phyloP scores from a whole-genome alignment of 2,797 vertebrate species.

The Falco naumanni region DNA sequence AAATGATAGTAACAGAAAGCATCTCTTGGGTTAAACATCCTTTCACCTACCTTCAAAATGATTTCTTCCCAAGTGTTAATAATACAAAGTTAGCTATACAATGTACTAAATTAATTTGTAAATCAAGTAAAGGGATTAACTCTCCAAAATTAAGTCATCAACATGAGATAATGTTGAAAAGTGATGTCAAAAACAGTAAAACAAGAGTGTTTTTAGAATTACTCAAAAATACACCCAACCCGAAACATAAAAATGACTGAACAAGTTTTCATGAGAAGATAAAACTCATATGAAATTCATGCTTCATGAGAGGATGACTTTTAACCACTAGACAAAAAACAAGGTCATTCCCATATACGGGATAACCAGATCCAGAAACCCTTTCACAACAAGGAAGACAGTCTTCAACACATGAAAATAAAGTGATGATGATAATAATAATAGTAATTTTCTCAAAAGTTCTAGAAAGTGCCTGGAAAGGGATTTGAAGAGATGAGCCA shows the following conservation, averaged over 20 bases:
- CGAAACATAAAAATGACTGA: not conserved
- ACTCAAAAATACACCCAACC: not conserved
- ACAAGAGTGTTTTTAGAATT: not conserved
- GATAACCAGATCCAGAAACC: not conserved
- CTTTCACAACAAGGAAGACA: not conserved
- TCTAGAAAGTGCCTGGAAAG: not conserved
- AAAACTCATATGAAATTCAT: not conserved
- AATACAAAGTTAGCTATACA: not conserved
- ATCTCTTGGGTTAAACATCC: not conserved
- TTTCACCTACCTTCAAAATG: not conserved
- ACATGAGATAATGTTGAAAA: not conserved
- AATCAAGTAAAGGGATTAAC: not conserved
- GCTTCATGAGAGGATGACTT: not conserved
- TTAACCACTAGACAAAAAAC: not conserved
- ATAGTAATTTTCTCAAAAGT: too few relatives aligned
- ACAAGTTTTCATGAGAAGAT: not conserved
- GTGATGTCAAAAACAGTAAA: not conserved
- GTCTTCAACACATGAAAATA: not conserved
- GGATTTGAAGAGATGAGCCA: not conserved
- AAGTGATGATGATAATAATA: not conserved
- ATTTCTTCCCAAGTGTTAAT: not conserved
- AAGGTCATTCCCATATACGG: not conserved
- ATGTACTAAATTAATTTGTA: not conserved
- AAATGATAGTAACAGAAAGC: not conserved
- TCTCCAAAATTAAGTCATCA: not conserved